These are phyloP conservation scores for Drosophila longiperda DNA, from an alignment of 2,888 invertebrate genomes.

Conservation along the genomic window DNA sequence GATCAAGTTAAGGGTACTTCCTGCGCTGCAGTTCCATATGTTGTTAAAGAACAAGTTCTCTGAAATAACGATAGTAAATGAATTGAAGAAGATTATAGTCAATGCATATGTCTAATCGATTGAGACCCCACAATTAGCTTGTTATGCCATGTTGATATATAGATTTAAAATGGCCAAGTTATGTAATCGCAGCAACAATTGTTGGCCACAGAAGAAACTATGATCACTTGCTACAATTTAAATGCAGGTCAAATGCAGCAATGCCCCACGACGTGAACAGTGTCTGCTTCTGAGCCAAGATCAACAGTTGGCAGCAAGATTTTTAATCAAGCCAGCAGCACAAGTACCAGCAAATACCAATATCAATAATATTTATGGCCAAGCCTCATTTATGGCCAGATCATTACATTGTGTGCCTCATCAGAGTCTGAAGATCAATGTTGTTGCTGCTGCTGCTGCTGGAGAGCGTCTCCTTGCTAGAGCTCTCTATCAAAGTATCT, in stretches of 20 bases:
- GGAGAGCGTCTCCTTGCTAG: conserved; percentile 24
- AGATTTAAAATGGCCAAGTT: conserved; percentile 1
- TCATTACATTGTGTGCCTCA: conserved; percentile 54
- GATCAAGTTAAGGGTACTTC: conserved; percentile 23
- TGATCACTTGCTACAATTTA: not conserved
- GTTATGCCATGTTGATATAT: not conserved
- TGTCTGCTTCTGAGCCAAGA: conserved; percentile 37
- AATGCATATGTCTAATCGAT: not conserved
- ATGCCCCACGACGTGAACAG: conserved; percentile 28
- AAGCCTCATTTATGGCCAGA: conserved; percentile 54
- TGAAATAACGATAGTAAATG: not conserved
- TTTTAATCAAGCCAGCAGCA: conserved; percentile 47
- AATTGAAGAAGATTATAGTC: not conserved
- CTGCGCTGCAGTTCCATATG: conserved; percentile 21
- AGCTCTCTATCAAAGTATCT: conserved; percentile 78
- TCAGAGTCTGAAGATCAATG: conserved; percentile 52
- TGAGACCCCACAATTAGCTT: conserved; percentile 9
- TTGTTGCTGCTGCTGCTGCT: conserved; percentile 3
- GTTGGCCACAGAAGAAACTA: not conserved
- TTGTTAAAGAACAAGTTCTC: not conserved
- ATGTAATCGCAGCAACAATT: conserved; percentile 6
- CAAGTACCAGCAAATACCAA: conserved; percentile 38
- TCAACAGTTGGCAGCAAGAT: conserved; percentile 43
- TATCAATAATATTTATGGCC: conserved; percentile 55
- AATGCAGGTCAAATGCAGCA: conserved; percentile 33